These are phyloP conservation scores for Falco novaeseelandiae DNA, from an alignment of 2,797 vertebrate genomes.

Conservation along the genomic window DNA sequence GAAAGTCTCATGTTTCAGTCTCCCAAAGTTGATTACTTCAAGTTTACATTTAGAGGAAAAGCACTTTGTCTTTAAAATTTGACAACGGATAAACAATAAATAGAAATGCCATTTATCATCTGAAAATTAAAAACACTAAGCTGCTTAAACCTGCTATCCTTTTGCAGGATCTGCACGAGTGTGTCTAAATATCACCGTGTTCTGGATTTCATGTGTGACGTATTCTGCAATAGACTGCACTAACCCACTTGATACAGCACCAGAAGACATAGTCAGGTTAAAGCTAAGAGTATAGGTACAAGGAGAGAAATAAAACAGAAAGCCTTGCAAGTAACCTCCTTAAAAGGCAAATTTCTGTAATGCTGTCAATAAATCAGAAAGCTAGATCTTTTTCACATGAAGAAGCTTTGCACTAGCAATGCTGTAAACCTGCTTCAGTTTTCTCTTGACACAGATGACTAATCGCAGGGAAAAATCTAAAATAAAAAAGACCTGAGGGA, in stretches of 20 bases:
- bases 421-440: neutral
- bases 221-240: neutral
- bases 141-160: neutral
- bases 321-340: neutral
- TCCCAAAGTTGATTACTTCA: neutral
- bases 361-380: neutral
- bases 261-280: neutral
- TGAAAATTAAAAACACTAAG: neutral
- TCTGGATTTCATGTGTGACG: neutral
- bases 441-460: constrained; percentile 8
- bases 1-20: neutral
- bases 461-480: neutral
- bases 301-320: neutral
- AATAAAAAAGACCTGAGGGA: neutral
- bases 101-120: neutral
- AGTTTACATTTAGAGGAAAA: neutral
- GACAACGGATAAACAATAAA: neutral
- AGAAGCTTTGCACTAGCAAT: neutral
- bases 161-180: neutral
- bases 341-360: neutral
- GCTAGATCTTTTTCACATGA: neutral
- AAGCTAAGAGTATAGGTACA: neutral
- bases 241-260: neutral
- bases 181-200: neutral
- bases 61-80: neutral